These are phyloP conservation scores for Puma concolor DNA, from an alignment of 2,113 vertebrate species.

Conservation along the genomic window DNA sequence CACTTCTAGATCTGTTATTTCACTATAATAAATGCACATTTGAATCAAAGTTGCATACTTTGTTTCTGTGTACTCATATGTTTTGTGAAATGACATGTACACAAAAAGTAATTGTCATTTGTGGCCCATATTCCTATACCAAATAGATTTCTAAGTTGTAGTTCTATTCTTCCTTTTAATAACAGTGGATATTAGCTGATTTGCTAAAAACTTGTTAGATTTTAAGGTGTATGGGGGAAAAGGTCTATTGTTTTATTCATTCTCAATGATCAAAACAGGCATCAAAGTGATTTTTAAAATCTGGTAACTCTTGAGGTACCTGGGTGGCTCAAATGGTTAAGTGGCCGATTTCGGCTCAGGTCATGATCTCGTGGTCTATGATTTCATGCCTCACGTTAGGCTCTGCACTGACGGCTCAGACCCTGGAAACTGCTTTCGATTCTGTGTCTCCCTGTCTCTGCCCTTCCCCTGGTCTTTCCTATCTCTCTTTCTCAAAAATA, in stretches of 20 bases:
- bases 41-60: not conserved
- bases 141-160: not conserved
- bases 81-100: not conserved
- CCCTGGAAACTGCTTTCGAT: no score
- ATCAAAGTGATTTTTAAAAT: not conserved
- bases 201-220: not conserved
- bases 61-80: not conserved
- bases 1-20: not conserved
- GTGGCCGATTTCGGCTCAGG: no score
- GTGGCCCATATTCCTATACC: not conserved
- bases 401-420: no score
- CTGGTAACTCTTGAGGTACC: not conserved
- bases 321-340: no score
- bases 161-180: not conserved
- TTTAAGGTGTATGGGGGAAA: not conserved
- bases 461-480: no score
- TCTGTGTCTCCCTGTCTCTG: no score
- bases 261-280: not conserved
- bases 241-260: not conserved
- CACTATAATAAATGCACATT: not conserved
- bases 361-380: no score
- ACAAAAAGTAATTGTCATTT: not conserved
- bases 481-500: no score
- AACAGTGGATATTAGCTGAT: not conserved
- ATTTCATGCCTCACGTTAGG: no score